Evolutionary conservation across 2,113 vertebrate genomes (phyloP).

Genomic region (Conger conger): DNA sequence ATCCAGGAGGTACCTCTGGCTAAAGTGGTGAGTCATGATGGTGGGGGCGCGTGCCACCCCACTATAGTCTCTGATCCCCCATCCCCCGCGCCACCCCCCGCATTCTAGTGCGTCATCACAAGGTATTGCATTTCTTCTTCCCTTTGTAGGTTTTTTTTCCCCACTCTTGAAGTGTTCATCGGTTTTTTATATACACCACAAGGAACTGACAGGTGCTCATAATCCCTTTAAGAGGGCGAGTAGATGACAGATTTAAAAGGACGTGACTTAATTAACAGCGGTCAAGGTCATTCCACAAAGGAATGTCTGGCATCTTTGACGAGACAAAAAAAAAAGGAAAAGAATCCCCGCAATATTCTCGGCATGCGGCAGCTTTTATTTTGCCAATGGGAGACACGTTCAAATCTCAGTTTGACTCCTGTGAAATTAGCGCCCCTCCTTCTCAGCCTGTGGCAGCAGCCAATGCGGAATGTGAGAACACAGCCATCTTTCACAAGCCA

Average conservation of each 20-base stretch:
- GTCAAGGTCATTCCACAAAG: conserved; percentile 36
- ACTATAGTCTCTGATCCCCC: too few relatives aligned
- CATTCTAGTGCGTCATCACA: background rate
- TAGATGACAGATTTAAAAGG: conserved; percentile 45
- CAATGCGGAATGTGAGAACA: background rate
- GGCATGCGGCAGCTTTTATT: background rate
- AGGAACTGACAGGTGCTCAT: conserved; percentile 49
- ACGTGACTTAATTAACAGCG: conserved; percentile 48
- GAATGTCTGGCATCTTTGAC: conserved; percentile 37
- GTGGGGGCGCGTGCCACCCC: background rate
- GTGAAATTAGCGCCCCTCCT: background rate
- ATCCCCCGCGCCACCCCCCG: background rate
- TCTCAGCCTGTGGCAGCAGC: background rate
- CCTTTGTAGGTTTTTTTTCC: background rate
- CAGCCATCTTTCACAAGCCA: background rate
- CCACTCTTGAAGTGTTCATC: background rate
- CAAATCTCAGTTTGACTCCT: background rate
- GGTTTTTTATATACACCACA: background rate
- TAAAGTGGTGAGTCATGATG: background rate
- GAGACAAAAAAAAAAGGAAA: background rate
- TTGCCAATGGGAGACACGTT: background rate
- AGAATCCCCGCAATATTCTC: background rate
- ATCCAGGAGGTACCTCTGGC: background rate
- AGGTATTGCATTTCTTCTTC: background rate
- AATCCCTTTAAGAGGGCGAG: conserved; percentile 37